Percentiles rank a stretch among this genome's conserved stretches.
These are phyloP conservation scores for Pongo pygmaeus DNA, from an alignment of 2,113 vertebrate species.

Conservation along the genomic window DNA sequence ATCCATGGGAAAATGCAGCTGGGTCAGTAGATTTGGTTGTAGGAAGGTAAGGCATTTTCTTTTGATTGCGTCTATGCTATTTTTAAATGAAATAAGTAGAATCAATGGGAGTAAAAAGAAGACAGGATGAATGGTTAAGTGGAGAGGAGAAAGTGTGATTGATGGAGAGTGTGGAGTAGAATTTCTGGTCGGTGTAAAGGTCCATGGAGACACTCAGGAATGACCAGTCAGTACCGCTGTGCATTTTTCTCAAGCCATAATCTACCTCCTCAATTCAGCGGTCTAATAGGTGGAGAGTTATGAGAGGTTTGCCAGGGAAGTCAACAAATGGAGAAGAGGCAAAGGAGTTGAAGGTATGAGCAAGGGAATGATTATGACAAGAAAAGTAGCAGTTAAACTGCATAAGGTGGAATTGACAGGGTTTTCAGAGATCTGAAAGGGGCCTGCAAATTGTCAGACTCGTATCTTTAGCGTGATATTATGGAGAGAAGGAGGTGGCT, in stretches of 20 bases:
- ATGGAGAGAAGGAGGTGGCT: not conserved
- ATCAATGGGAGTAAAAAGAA: not conserved
- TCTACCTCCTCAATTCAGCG: not conserved
- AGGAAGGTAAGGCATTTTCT: not conserved
- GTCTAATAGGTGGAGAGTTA: not conserved
- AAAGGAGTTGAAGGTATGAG: not conserved
- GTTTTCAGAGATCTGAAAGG: not conserved
- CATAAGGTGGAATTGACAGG: not conserved
- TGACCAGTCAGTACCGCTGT: no score
- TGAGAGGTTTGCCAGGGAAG: not conserved
- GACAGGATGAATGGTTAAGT: not conserved
- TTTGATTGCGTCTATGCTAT: not conserved
- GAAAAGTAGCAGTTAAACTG: not conserved
- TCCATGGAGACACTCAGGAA: not conserved
- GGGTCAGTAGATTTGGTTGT: not conserved
- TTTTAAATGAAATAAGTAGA: not conserved
- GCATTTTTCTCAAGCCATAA: not conserved
- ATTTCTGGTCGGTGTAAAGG: not conserved
- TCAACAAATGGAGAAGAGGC: not conserved
- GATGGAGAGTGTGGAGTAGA: no score
- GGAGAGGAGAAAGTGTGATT: not conserved
- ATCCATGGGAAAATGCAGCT: not conserved
- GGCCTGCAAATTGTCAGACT: not conserved
- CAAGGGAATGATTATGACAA: not conserved
- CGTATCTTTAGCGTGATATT: not conserved